Percentiles rank a stretch among this genome's conserved stretches.
These are phyloP conservation scores for Etia nguti DNA, from an alignment of 2,113 vertebrate genomes.

Conservation along the genomic window DNA sequence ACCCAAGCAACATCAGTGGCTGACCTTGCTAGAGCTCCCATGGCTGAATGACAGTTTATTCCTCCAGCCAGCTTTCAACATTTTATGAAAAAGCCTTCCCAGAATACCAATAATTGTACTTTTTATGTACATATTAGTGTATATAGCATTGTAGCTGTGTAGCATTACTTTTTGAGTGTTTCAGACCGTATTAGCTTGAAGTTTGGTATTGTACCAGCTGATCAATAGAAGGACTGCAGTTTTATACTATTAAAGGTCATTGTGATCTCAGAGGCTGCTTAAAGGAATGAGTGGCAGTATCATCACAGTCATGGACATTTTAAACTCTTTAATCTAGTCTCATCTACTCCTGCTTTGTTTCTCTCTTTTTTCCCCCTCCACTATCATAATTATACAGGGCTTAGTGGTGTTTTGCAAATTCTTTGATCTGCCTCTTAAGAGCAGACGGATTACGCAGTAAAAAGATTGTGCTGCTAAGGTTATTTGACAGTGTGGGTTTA, in stretches of 20 bases:
- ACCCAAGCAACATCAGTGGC: background rate
- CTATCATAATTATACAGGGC: slow-evolving; percentile 43
- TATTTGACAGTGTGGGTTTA: background rate
- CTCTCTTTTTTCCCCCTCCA: background rate
- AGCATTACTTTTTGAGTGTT: background rate
- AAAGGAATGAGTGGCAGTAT: slow-evolving; percentile 17
- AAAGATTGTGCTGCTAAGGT: background rate
- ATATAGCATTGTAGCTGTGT: background rate
- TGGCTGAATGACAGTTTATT: background rate
- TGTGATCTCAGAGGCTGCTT: background rate
- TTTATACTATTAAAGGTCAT: background rate
- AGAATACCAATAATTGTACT: background rate
- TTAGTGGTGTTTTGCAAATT: slow-evolving; percentile 33
- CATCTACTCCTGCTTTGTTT: slow-evolving; percentile 37
- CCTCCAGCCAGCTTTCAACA: background rate
- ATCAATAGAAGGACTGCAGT: background rate
- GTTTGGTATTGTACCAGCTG: background rate
- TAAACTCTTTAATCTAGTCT: slow-evolving; percentile 37
- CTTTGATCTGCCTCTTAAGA: slow-evolving; percentile 44
- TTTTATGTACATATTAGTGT: background rate
- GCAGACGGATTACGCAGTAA: slow-evolving; percentile 5
- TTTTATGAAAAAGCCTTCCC: background rate
- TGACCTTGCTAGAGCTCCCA: background rate
- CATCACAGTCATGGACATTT: background rate
- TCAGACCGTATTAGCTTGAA: background rate